Conservation (phyloP, 2,113 vertebrate species). For the Brachypteracias leptosomus region DNA sequence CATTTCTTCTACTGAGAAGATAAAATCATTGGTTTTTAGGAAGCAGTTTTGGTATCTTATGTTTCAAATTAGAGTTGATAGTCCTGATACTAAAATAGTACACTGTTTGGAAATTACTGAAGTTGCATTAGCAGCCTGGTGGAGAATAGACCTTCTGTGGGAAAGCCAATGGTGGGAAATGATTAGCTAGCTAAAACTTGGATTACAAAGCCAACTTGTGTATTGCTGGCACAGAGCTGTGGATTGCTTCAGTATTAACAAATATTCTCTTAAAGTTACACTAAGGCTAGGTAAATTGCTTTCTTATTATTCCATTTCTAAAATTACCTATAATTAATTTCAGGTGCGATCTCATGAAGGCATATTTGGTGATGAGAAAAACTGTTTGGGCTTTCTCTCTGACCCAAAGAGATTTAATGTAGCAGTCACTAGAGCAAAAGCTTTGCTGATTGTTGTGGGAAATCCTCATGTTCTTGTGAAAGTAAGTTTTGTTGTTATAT, state of each 20-base stretch:
- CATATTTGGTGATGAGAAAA: conserved; percentile 70
- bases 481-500: conserved; percentile 61
- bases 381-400: conserved; percentile 84
- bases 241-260: not conserved
- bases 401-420: conserved; percentile 96
- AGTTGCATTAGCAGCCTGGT: not conserved
- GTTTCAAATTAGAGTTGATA: not conserved
- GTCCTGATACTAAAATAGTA: not conserved
- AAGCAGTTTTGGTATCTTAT: not conserved
- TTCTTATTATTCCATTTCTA: not conserved
- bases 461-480: conserved; percentile 89
- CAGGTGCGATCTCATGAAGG: conserved; percentile 90
- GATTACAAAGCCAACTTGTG: not conserved
- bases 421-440: conserved; percentile 91
- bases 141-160: not conserved
- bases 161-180: not conserved
- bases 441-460: conserved; percentile 88
- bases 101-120: not conserved
- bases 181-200: not conserved
- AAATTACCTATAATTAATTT: not conserved
- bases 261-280: not conserved
- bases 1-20: not conserved
- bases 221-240: not conserved
- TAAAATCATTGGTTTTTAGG: not conserved
- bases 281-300: not conserved